These are phyloP conservation scores for Takifugu bimaculatus DNA, from an alignment of 2,113 vertebrate species.

Conservation along the genomic window DNA sequence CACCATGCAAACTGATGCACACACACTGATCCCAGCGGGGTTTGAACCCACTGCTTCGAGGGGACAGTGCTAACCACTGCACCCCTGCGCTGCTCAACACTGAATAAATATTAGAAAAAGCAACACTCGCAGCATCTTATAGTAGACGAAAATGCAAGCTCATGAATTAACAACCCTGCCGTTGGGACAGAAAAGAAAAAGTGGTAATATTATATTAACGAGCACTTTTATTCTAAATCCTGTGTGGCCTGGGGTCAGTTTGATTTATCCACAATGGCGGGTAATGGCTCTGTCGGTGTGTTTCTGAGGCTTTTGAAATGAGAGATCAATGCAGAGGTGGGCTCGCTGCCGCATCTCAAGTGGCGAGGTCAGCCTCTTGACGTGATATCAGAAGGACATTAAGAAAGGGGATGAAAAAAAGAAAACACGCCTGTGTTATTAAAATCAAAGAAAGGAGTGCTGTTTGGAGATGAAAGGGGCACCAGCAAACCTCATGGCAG, in stretches of 20 bases:
- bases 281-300: constrained; percentile 23
- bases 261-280: constrained; percentile 29
- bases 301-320: constrained; percentile 32
- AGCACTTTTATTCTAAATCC: constrained; percentile 12
- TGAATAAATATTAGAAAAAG: no score
- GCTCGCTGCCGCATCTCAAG: constrained; percentile 17
- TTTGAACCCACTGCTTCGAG: no score
- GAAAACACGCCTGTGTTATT: constrained; percentile 3
- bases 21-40: no score
- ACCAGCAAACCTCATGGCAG: neutral
- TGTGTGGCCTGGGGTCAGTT: constrained; percentile 7
- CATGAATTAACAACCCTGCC: neutral
- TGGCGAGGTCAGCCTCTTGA: constrained; percentile 36
- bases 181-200: constrained; percentile 1
- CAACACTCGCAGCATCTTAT: no score
- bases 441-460: neutral
- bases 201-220: constrained; percentile 6
- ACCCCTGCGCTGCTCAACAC: no score
- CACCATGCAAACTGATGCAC: no score
- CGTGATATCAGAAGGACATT: neutral
- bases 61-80: no score
- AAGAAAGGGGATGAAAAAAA: constrained; percentile 2
- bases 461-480: neutral
- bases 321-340: constrained; percentile 45
- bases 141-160: neutral